These are phyloP conservation scores for Odontothrips loti DNA, from an alignment of 2,888 invertebrate genomes.

Conservation along the genomic window DNA sequence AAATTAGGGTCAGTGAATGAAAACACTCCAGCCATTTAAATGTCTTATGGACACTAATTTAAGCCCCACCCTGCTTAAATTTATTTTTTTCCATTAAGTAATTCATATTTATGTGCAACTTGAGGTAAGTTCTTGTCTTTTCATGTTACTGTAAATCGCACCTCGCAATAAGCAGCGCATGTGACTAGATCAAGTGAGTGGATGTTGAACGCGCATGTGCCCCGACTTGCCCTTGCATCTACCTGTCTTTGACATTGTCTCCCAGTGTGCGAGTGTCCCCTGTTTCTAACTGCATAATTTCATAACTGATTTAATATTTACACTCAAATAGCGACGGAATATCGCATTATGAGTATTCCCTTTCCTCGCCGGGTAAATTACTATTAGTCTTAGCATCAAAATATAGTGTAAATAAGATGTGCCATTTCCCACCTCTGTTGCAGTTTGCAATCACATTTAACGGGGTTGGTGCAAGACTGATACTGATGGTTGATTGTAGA, in stretches of 20 bases:
- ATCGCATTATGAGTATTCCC: not conserved
- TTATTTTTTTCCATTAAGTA: too few relatives aligned
- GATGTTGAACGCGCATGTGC: not conserved
- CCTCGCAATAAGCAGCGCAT: not conserved
- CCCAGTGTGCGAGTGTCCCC: not conserved
- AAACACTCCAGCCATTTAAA: too few relatives aligned
- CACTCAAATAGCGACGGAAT: too few relatives aligned
- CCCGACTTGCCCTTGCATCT: not conserved
- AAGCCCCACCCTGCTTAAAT: too few relatives aligned
- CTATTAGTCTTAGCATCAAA: slow-evolving; percentile 7
- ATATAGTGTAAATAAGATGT: slow-evolving; percentile 9
- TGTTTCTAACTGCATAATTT: not conserved
- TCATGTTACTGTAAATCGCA: not conserved
- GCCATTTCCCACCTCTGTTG: slow-evolving; percentile 24
- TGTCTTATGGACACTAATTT: too few relatives aligned
- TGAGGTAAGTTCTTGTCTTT: not conserved
- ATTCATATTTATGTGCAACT: too few relatives aligned
- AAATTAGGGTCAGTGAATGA: too few relatives aligned
- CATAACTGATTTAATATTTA: not conserved
- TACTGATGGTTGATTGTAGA: not conserved
- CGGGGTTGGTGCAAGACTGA: slow-evolving; percentile 25
- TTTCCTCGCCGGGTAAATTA: not conserved
- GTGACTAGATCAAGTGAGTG: not conserved
- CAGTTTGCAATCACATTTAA: not conserved
- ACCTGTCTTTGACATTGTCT: not conserved